Evolutionary conservation across 35 echinoderm and acorn worm species (phyloP).

Genomic region (Ophioderma brevispina): DNA sequence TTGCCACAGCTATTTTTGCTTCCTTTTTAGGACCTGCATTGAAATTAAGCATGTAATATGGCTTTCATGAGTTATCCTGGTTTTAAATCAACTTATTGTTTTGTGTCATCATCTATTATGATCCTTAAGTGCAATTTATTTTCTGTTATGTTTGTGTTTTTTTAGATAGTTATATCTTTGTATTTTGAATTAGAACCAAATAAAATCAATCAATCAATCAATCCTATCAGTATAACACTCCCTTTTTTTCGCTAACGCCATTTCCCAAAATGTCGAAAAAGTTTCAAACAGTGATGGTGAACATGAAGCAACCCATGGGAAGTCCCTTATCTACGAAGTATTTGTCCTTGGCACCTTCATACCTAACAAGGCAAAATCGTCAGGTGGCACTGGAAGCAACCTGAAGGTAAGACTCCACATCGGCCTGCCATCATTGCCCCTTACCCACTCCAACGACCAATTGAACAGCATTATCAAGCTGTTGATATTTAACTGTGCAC

Average conservation of each 20-base stretch:
- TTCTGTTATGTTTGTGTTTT: too few relatives aligned
- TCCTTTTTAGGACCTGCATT: too few relatives aligned
- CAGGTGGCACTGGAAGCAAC: conserved; percentile 26
- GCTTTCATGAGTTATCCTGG: too few relatives aligned
- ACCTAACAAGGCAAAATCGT: not conserved
- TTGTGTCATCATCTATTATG: too few relatives aligned
- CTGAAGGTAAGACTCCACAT: conserved; percentile 26
- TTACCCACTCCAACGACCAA: not conserved
- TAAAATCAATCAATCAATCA: too few relatives aligned
- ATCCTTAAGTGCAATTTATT: too few relatives aligned
- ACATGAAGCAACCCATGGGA: conserved; percentile 30
- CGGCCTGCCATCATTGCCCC: not conserved
- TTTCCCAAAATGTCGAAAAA: not conserved
- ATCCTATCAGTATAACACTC: not conserved
- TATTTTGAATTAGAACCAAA: too few relatives aligned
- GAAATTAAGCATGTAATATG: too few relatives aligned
- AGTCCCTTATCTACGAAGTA: conserved; percentile 6
- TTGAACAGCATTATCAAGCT: not conserved
- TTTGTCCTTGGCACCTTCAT: not conserved
- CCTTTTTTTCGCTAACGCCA: too few relatives aligned
- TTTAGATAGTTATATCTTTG: too few relatives aligned
- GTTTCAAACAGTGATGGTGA: conserved; percentile 9
- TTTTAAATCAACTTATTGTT: too few relatives aligned
- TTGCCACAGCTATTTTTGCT: too few relatives aligned
- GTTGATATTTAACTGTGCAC: not conserved